These are phyloP conservation scores for Neoniphon sammara DNA, from an alignment of 2,797 vertebrate species.

Conservation along the genomic window DNA sequence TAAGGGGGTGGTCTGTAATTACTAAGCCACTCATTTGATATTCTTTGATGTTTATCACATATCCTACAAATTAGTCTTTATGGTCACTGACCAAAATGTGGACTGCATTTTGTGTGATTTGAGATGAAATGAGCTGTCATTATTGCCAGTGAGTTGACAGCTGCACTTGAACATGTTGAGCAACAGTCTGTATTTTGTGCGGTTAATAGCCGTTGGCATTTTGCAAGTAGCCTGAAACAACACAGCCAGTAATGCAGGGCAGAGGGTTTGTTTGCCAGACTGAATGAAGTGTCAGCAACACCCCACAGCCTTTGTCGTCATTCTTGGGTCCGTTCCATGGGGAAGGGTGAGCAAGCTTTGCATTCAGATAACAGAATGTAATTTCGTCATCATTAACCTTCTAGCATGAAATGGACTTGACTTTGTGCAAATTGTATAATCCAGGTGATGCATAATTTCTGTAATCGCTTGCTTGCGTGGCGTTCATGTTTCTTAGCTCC, in stretches of 20 bases:
- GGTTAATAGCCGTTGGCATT: slow-evolving; percentile 5
- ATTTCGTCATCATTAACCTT: slow-evolving; percentile 15
- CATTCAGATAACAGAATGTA: slow-evolving; percentile 6
- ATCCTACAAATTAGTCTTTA: no score
- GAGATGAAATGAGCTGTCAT: not conserved
- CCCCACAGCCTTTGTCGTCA: slow-evolving; percentile 42
- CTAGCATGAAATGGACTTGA: not conserved
- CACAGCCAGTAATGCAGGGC: slow-evolving; percentile 7
- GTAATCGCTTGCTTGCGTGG: not conserved
- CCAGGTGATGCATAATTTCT: not conserved
- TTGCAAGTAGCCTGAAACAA: slow-evolving; percentile 11
- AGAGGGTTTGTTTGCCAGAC: slow-evolving; percentile 42
- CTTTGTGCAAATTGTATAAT: not conserved
- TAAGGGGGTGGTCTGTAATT: no score
- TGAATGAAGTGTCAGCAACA: slow-evolving; percentile 63
- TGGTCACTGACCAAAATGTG: not conserved
- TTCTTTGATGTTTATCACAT: no score
- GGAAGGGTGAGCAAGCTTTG: not conserved
- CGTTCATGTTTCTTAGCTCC: not conserved
- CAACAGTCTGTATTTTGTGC: not conserved
- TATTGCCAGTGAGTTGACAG: not conserved
- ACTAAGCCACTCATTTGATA: no score
- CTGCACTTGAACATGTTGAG: not conserved
- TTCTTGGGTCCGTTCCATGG: slow-evolving; percentile 35
- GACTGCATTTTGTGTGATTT: not conserved